Conservation (phyloP, 2,888 invertebrate genomes). For the Lycia hirtaria region DNA sequence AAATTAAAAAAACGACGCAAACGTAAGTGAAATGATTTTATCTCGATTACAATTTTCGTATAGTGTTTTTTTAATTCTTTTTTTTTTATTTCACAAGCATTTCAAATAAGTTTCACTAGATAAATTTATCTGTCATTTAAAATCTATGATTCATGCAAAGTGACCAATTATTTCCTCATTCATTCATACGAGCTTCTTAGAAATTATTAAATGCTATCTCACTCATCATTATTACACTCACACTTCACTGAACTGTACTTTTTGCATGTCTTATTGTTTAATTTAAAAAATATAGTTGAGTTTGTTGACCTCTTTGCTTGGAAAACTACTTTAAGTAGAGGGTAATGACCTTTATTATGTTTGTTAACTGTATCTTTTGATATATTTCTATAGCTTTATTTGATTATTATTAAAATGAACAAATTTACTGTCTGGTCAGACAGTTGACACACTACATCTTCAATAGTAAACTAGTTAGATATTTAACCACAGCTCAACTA, state of each 20-base stretch:
- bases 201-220: constrained; percentile 13
- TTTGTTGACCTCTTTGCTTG: constrained; percentile 35
- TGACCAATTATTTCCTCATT: constrained; percentile 11
- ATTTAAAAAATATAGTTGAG: constrained; percentile 26
- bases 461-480: background rate
- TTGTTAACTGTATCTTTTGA: background rate
- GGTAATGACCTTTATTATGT: constrained; percentile 17
- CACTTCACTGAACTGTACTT: constrained; percentile 20
- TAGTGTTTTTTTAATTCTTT: background rate
- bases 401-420: background rate
- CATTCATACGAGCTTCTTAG: constrained; percentile 17
- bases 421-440: background rate
- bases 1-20: constrained; percentile 11
- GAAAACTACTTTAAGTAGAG: constrained; percentile 24
- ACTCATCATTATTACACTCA: constrained; percentile 15
- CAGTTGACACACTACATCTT: background rate
- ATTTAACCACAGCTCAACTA: too few relatives aligned
- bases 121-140: constrained; percentile 10
- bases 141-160: constrained; percentile 28
- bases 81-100: constrained; percentile 3
- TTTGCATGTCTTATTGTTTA: constrained; percentile 25
- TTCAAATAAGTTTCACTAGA: background rate
- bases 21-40: constrained; percentile 33
- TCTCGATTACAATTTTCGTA: constrained; percentile 2
- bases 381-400: too few relatives aligned